Conservation (phyloP, 2,888 invertebrate species). For the Drosophila austrosaltans region DNA sequence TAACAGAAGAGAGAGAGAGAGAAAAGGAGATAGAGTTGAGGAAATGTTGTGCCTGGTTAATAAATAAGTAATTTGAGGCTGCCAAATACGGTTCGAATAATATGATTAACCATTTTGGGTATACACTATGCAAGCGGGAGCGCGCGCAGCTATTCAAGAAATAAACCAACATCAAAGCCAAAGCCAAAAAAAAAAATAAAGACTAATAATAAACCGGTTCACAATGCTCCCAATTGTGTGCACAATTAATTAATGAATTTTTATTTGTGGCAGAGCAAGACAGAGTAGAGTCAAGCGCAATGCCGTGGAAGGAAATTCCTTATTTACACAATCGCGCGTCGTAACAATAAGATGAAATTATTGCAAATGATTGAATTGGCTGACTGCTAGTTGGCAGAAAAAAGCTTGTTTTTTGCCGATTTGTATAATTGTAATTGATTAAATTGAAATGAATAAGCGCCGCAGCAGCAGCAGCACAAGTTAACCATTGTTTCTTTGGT, state of each 20-base stretch:
- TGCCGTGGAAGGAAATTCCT: constrained; percentile 62
- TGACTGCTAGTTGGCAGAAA: background rate
- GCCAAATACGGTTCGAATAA: constrained; percentile 52
- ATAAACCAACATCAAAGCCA: constrained; percentile 2
- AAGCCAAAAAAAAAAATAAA: background rate
- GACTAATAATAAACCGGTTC: constrained; percentile 45
- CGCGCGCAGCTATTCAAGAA: constrained; percentile 1
- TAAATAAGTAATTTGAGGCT: constrained; percentile 73
- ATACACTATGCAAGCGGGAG: background rate
- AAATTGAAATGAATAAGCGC: constrained; percentile 50
- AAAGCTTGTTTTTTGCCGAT: constrained; percentile 5
- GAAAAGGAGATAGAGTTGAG: background rate
- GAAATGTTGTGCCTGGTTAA: constrained; percentile 60
- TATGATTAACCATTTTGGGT: constrained; percentile 69
- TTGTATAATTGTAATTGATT: constrained; percentile 55
- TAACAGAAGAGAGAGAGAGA: background rate
- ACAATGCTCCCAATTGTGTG: constrained; percentile 57
- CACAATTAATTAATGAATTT: constrained; percentile 71
- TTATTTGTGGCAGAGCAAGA: constrained; percentile 34
- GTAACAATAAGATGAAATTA: constrained; percentile 10
- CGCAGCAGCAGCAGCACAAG: too few species aligned
- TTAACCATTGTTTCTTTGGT: background rate
- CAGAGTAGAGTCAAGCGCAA: constrained; percentile 20
- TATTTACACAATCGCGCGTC: constrained; percentile 55
- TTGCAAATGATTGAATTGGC: constrained; percentile 41